Conservation (phyloP, 2,888 invertebrate species). For the Thera britannica region DNA sequence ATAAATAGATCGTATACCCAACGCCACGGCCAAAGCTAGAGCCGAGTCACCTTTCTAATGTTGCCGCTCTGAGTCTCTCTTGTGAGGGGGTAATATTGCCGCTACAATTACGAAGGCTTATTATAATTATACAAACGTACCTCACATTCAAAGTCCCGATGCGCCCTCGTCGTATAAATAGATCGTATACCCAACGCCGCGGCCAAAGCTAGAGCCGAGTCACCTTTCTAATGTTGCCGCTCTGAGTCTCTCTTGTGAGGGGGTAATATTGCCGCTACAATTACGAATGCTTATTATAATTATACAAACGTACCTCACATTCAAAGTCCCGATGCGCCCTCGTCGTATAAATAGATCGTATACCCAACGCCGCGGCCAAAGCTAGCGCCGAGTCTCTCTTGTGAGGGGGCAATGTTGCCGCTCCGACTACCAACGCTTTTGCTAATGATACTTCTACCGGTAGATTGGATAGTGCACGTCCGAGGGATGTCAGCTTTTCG, state of each 20-base stretch:
- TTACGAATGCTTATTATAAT: too few species aligned
- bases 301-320: constrained; percentile 86
- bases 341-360: constrained; percentile 96
- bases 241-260: constrained; percentile 80
- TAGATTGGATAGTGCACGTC: constrained; percentile 92
- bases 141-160: constrained; percentile 92
- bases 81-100: too few species aligned
- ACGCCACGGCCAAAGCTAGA: constrained; percentile 94
- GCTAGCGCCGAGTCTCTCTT: constrained; percentile 90
- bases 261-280: too few species aligned
- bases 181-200: constrained; percentile 97
- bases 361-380: constrained; percentile 95
- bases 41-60: constrained; percentile 90
- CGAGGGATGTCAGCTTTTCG: constrained; percentile 93
- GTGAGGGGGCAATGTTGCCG: constrained; percentile 94
- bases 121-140: constrained; percentile 69
- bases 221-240: constrained; percentile 90
- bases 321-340: constrained; percentile 93
- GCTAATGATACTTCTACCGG: constrained; percentile 98
- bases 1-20: constrained; percentile 97
- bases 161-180: constrained; percentile 95
- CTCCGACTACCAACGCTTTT: constrained; percentile 97
- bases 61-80: constrained; percentile 96
- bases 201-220: constrained; percentile 93
- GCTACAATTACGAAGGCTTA: too few species aligned